phyloP scores from a whole-genome alignment of 2,797 vertebrate species.

The Scolopax bukidnonensis region DNA sequence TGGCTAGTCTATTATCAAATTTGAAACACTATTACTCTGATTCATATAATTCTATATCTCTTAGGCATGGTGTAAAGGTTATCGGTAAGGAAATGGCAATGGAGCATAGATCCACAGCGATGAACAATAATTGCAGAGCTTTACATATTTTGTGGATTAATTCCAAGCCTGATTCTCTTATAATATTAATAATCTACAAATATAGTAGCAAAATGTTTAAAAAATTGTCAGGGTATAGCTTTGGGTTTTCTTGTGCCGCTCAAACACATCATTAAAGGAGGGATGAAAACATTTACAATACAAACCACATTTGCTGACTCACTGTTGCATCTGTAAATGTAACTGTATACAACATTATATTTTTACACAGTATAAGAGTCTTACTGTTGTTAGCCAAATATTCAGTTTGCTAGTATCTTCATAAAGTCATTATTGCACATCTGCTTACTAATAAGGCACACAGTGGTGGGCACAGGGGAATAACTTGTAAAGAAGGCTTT shows the following conservation, averaged over 20 bases:
- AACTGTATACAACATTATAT: neutral
- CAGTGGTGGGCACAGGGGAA: neutral
- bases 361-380: neutral
- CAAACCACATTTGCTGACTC: neutral
- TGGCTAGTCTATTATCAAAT: neutral
- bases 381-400: neutral
- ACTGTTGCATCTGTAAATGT: neutral
- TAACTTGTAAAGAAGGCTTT: neutral
- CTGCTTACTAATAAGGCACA: neutral
- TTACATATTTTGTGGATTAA: neutral
- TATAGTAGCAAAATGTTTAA: neutral
- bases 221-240: neutral
- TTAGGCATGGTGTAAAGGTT: accelerated
- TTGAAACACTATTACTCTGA: neutral
- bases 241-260: neutral
- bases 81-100: neutral
- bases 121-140: neutral
- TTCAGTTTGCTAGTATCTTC: neutral
- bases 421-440: neutral
- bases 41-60: neutral
- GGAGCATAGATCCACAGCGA: neutral
- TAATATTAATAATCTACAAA: neutral
- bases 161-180: neutral
- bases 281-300: neutral
- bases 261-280: neutral